phyloP scores from a whole-genome alignment of 2,113 vertebrate species.

The Hoplias malabaricus region DNA sequence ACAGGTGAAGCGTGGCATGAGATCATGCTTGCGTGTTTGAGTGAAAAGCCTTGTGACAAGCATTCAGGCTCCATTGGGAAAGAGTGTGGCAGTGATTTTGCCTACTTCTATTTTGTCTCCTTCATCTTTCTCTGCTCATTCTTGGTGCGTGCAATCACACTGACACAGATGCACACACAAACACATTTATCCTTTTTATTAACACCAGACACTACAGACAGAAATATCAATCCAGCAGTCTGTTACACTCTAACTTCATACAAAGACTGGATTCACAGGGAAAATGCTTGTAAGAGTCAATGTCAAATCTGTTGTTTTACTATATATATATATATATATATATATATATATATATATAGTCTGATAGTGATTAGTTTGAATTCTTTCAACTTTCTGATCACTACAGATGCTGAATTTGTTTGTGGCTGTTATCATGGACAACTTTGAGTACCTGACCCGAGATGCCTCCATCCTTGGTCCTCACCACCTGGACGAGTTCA shows the following conservation, averaged over 20 bases:
- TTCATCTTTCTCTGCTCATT: conserved; percentile 99
- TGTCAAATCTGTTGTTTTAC: no score
- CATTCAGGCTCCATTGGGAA: conserved; percentile 75
- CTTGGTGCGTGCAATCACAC: conserved; percentile 79
- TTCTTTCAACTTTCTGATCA: background rate
- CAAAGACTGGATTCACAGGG: no score
- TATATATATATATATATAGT: no score
- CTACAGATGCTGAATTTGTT: conserved; percentile 96
- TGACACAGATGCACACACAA: background rate
- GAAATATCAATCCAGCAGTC: no score
- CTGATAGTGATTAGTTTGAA: background rate
- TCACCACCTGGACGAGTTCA: conserved; percentile 97
- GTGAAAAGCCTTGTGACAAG: conserved; percentile 80
- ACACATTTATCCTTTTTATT: background rate
- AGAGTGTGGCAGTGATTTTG: conserved; percentile 94
- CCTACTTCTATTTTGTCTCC: conserved; percentile 98
- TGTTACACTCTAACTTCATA: no score
- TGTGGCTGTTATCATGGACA: conserved; percentile 99
- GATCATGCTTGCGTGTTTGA: conserved; percentile 93
- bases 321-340: no score
- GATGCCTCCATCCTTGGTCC: conserved; percentile 98
- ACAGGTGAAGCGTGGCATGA: conserved; percentile 98
- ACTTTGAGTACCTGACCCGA: conserved; percentile 96
- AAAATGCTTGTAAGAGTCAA: no score
- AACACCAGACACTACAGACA: no score